Evolutionary conservation across 2,113 vertebrate genomes (phyloP), one percentile per base, ranked within the genome.

Genomic region (Dicerorhinus sumatrensis): DNA sequence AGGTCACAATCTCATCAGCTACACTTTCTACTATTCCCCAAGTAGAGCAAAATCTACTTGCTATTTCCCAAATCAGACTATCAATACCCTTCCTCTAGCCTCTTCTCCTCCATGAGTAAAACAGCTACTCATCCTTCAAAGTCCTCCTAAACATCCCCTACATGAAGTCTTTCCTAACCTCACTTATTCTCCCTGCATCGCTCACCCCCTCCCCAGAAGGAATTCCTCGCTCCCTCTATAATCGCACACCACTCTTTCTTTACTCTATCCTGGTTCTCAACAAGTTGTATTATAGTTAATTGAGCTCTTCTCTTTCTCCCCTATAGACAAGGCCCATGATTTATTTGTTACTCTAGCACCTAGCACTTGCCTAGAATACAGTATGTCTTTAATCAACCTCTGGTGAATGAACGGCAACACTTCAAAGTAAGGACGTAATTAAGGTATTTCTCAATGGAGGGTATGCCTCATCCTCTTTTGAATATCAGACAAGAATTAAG

Each of bases 401-500:
- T 79, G 12, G 58, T 83, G 39, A 94, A 92, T 94, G 33, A 96
- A 83, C 60, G 46, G 88, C 69, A 96, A 90, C 88, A 77, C 62
- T 90, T 76, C 69, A 51, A 93, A 81, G 39, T n/a, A 20, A 96
- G 48, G 88, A 93, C 77, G 87, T 16, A 79, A 12, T 54, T 60
- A 42, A 91, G 73, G 13, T 94, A 67, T 56, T 77, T 95, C 82
- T 97, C 72, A 92, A 80, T 86, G 42, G 10, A 93, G 9, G 21
- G 7, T 39, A 75, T 67, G 18, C 7, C 31, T 93, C 56, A 91
- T 25, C 20, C 29, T 69, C 84, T 63, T 95, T 36, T 79, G 82
- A 94, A 92, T 46, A 87, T 56, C 96, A 88, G 89, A 91, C 29
- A 85, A 92, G 58, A 92, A 86, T 89, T 65, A 93, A 65, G 51